These are phyloP conservation scores for Nomada fabriciana DNA, from an alignment of 2,888 invertebrate species.

Conservation along the genomic window DNA sequence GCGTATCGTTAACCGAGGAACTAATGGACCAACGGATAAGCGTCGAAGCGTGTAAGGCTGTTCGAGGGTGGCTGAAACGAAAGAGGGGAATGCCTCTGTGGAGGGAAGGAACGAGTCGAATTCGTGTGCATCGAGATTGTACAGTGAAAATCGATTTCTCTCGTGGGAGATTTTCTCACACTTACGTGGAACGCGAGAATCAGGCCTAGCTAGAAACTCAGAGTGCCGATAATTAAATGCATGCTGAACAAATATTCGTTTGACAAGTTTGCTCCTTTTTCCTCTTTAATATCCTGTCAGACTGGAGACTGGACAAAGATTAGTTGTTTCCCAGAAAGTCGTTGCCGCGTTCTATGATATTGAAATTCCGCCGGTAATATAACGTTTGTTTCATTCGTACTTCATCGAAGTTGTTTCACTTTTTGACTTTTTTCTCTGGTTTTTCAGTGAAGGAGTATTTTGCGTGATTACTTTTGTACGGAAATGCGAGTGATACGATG, in stretches of 20 bases:
- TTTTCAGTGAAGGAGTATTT: no score
- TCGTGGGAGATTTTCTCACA: slow-evolving; percentile 46
- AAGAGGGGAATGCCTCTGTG: neutral
- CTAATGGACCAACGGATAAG: slow-evolving; percentile 55
- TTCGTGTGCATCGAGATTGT: slow-evolving; percentile 47
- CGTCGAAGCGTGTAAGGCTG: slow-evolving; percentile 28
- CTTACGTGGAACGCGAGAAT: slow-evolving; percentile 49
- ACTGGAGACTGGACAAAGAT: neutral
- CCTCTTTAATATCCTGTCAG: neutral
- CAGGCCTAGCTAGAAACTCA: slow-evolving; percentile 27
- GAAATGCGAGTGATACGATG: no score
- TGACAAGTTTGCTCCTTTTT: neutral
- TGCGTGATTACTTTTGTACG: no score
- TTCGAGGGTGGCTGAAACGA: slow-evolving; percentile 6
- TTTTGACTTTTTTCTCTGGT: no score
- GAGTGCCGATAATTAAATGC: slow-evolving; percentile 63
- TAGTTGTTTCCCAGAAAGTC: neutral
- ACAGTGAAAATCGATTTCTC: slow-evolving; percentile 67
- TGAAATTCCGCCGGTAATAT: no score
- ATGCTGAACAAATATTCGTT: slow-evolving; percentile 34
- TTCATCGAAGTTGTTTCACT: no score
- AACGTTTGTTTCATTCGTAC: no score
- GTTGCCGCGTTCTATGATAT: neutral
- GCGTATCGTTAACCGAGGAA: slow-evolving; percentile 51
- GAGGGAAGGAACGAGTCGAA: slow-evolving; percentile 25